Evolutionary conservation across 2,113 vertebrate genomes (phyloP).

Genomic region (Pseudopodoces humilis): DNA sequence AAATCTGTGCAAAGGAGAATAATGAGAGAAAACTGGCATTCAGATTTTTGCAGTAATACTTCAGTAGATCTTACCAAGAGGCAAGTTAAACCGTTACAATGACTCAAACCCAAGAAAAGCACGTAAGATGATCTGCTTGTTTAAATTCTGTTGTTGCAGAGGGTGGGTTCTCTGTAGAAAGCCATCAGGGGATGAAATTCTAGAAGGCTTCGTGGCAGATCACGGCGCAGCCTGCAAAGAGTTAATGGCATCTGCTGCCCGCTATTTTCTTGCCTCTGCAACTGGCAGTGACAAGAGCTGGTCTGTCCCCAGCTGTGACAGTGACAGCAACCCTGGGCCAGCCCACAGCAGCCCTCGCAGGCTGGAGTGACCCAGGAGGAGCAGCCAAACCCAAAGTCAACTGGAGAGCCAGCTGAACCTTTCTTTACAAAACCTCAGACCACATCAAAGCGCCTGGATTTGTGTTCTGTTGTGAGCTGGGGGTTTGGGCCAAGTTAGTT

Average conservation of each 20-base stretch:
- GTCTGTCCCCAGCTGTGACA: not conserved
- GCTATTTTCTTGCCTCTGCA: not conserved
- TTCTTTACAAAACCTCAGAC: slow-evolving; percentile 63
- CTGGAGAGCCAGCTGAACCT: slow-evolving; percentile 8
- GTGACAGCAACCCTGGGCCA: not conserved
- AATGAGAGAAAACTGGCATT: not conserved
- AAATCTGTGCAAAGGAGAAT: not conserved
- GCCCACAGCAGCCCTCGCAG: not conserved
- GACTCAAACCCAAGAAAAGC: not conserved
- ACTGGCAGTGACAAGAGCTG: not conserved
- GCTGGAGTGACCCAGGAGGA: slow-evolving; percentile 1
- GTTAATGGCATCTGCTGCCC: not conserved
- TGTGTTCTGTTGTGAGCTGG: not conserved
- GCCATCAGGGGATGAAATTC: not conserved
- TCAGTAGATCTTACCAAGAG: not conserved
- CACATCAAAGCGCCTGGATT: slow-evolving; percentile 33
- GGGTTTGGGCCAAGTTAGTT: slow-evolving; percentile 16
- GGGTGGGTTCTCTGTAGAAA: not conserved
- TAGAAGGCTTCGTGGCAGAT: not conserved
- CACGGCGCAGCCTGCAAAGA: fast-evolving
- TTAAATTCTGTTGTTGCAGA: not conserved
- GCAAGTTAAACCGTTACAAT: not conserved
- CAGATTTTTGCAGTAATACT: not conserved
- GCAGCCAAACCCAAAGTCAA: slow-evolving; percentile 33
- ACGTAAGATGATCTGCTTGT: not conserved